Base-by-base conservation (phyloP, 2,888 invertebrate species). In the Erebia palarica region DNA sequence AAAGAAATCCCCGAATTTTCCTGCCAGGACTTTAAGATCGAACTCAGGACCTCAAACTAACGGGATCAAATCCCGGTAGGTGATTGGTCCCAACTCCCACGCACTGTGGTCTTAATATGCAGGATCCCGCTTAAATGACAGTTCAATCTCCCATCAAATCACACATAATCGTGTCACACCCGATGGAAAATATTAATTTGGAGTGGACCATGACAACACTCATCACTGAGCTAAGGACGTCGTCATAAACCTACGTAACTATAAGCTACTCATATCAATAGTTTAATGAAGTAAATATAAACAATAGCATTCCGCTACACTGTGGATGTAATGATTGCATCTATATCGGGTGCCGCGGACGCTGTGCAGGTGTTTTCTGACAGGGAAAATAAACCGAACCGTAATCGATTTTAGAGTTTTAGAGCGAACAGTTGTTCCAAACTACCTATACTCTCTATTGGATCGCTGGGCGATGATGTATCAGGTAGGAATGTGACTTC, bases 381-480 rank as follows among this genome's bases (percentile, higher is more conserved):
- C 92, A 92, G 86, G 84, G 80, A 87, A 91, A 92, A 92, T 91
- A 92, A 92, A 92, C 92, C 81, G 73, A 81, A 71, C 80, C 82
- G 88, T 90, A 91, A 91, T 91, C 91, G 89, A 89, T 90, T 89
- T 86, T 84, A 85, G 82, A 84, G 85, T 84, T 90, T 86, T 85
- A 86, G 82, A 87, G 81, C 82, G 79, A 84, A 85, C 87, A 84
- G 82, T 87, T 87, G 86, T 81, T 86, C 82, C 81, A 71, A 72
- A 78, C 80, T 16, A 72, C 78, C 80, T 16, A 16, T 53, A 8
- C 53, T 55, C 55, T 16, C 18, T 18, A 16, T 16, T 79, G 73
- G 75, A 77, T 77, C 74, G 73, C 68, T 72, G 74, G 76, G 75
- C 74, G 74, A 65, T 71, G 75, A 76, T 76, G 75, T 73, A 75